These are phyloP conservation scores for Zosterops borbonicus DNA, from an alignment of 2,113 vertebrate genomes.

Conservation along the genomic window DNA sequence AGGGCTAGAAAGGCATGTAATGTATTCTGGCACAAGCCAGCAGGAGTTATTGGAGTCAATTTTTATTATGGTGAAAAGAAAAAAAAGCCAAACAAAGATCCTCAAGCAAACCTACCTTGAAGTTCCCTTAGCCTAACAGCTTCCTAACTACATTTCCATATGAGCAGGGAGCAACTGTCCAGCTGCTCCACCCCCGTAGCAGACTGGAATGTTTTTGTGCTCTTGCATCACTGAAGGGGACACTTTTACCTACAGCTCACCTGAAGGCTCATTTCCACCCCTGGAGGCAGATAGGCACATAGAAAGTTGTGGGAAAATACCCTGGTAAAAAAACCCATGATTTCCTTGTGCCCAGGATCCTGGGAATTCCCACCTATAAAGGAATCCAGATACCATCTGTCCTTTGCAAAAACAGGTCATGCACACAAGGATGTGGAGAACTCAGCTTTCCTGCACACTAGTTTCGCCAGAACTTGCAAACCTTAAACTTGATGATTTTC, in stretches of 20 bases:
- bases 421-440: not conserved
- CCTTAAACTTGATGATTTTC: not conserved
- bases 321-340: fast-evolving
- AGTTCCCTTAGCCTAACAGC: not conserved
- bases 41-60: not conserved
- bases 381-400: not conserved
- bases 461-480: not conserved
- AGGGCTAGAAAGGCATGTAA: not conserved
- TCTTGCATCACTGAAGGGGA: not conserved
- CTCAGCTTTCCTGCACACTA: not conserved
- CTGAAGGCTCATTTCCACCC: not conserved
- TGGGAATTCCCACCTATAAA: not conserved
- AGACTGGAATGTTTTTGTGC: not conserved
- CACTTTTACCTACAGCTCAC: not conserved
- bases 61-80: not conserved
- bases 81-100: not conserved
- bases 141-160: not conserved
- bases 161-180: fast-evolving
- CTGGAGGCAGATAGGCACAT: fast-evolving
- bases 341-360: not conserved
- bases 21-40: not conserved
- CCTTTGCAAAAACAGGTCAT: not conserved
- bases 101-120: not conserved
- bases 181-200: not conserved
- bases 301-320: not conserved